Conservation (phyloP, 2,888 invertebrate genomes). For the Lasioglossum calceatum region DNA sequence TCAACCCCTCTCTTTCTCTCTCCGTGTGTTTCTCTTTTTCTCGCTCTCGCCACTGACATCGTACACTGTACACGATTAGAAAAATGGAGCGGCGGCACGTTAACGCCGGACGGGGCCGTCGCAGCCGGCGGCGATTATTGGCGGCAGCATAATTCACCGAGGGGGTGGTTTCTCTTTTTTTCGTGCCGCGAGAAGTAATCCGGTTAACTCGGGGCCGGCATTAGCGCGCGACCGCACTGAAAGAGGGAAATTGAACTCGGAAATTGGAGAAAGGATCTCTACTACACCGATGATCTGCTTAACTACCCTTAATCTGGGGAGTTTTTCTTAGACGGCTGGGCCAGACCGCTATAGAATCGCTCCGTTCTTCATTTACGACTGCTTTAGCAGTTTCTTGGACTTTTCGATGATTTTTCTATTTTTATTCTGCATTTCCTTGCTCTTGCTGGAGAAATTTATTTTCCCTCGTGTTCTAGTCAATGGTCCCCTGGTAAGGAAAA, state of each 20-base stretch:
- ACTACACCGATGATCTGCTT: neutral
- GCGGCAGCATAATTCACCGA: neutral
- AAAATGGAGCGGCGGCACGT: conserved; percentile 60
- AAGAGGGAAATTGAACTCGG: conserved; percentile 32
- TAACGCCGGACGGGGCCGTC: conserved; percentile 33
- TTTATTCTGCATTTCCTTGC: neutral
- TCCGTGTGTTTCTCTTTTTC: neutral
- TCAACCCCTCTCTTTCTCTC: neutral
- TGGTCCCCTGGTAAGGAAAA: no score
- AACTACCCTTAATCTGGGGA: neutral
- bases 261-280: conserved; percentile 26
- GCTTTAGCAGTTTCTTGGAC: neutral
- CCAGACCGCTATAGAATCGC: neutral
- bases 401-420: neutral
- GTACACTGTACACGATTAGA: conserved; percentile 52
- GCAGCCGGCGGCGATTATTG: conserved; percentile 1
- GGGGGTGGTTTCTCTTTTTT: neutral
- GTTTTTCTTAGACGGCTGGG: neutral
- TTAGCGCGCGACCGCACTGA: neutral
- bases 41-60: neutral
- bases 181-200: conserved; percentile 16
- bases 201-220: conserved; percentile 21
- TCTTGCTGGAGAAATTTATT: neutral
- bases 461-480: neutral
- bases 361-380: neutral